Percentiles rank a stretch among this genome's conserved stretches.
Conservation (phyloP, 92 coral and sea anemone genomes). For the Palythoa grandis region DNA sequence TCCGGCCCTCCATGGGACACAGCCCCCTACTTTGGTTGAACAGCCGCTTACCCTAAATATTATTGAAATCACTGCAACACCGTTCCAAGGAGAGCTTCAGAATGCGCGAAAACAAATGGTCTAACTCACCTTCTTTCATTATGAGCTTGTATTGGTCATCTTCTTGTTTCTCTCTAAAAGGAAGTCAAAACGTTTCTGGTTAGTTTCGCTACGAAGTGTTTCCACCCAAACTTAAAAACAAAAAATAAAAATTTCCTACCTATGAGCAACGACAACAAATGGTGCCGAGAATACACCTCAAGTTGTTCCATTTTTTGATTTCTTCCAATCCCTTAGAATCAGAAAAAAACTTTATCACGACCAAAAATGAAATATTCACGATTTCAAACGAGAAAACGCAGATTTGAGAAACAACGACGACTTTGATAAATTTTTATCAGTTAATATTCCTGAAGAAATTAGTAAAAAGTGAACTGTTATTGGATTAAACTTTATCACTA, state of each 20-base stretch:
- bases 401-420: not conserved
- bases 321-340: conserved; percentile 48
- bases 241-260: conserved; percentile 36
- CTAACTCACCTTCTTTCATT: conserved; percentile 67
- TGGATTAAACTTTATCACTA: conserved; percentile 16
- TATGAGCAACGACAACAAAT: conserved; percentile 16
- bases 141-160: conserved; percentile 76
- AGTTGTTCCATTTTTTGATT: conserved; percentile 37
- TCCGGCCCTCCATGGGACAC: too few species aligned
- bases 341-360: conserved; percentile 46
- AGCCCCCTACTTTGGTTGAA: too few species aligned
- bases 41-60: too few species aligned
- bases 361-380: conserved; percentile 10
- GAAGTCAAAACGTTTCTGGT: not conserved
- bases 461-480: not conserved
- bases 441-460: not conserved
- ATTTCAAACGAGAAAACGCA: conserved; percentile 8
- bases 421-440: not conserved
- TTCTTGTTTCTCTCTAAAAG: conserved; percentile 80
- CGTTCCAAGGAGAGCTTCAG: not conserved
- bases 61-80: too few species aligned
- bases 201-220: conserved; percentile 13
- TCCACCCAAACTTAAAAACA: not conserved
- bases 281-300: conserved; percentile 30
- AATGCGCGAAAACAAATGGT: not conserved